A percentile compares a stretch with the other conserved stretches of the same genome.
These are phyloP conservation scores for Zhengitettix transpicula DNA, from an alignment of 2,888 invertebrate genomes.

Conservation along the genomic window DNA sequence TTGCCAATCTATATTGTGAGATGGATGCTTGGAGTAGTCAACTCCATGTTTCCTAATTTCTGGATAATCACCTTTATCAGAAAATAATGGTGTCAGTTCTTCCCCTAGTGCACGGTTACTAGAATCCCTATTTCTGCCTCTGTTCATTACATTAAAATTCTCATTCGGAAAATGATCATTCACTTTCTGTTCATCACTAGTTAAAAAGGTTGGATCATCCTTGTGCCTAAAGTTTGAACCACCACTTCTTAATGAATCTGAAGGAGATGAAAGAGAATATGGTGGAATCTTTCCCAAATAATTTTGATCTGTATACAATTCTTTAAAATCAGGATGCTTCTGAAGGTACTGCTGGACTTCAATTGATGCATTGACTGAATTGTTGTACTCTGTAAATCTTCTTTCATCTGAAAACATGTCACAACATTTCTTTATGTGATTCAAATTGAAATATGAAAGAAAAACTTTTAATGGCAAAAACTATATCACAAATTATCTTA, in stretches of 20 bases:
- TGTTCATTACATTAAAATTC: neutral
- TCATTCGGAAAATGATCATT: neutral
- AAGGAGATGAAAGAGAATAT: too few relatives aligned
- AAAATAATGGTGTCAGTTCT: neutral
- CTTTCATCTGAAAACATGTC: slow-evolving; percentile 22
- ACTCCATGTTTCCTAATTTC: slow-evolving; percentile 8
- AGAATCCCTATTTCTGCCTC: neutral
- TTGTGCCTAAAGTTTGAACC: slow-evolving; percentile 8
- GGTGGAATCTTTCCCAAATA: too few relatives aligned
- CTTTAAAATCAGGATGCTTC: slow-evolving; percentile 24
- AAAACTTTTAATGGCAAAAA: too few relatives aligned
- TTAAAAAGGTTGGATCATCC: neutral
- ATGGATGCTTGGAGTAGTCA: neutral
- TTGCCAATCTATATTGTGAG: neutral
- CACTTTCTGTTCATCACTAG: neutral
- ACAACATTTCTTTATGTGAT: too few relatives aligned
- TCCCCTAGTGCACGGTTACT: neutral
- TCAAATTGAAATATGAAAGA: too few relatives aligned
- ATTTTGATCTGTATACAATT: slow-evolving; percentile 10
- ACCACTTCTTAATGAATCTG: neutral
- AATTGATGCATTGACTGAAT: slow-evolving; percentile 29
- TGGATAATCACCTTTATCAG: slow-evolving; percentile 5
- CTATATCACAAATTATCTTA: too few relatives aligned
- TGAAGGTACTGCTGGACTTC: slow-evolving; percentile 29
- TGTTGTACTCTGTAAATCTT: slow-evolving; percentile 24